Percentiles rank a stretch among this genome's conserved stretches.
These are phyloP conservation scores for Bergia sp. DNA, from an alignment of 92 coral and sea anemone species.

Conservation along the genomic window DNA sequence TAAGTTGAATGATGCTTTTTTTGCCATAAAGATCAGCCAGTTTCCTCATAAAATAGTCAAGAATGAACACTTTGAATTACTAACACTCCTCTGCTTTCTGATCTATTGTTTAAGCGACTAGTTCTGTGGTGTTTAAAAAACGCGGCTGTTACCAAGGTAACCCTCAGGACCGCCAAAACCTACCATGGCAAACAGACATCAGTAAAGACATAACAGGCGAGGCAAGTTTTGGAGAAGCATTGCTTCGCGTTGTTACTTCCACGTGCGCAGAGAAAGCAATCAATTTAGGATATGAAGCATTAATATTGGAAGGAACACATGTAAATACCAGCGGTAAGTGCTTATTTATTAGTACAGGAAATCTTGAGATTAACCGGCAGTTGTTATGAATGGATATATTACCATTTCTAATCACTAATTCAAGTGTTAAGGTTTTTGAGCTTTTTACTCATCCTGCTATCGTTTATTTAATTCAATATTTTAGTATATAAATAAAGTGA, in stretches of 20 bases:
- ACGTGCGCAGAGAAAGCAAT: not conserved
- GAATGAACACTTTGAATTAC: too few relatives aligned
- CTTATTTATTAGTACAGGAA: not conserved
- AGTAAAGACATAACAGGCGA: not conserved
- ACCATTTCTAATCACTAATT: too few relatives aligned
- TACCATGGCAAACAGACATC: not conserved
- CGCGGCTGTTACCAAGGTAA: conserved; percentile 4
- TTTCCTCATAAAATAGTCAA: too few relatives aligned
- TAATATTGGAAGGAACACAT: not conserved
- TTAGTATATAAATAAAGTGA: too few relatives aligned
- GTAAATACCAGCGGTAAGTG: not conserved
- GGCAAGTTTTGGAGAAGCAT: not conserved
- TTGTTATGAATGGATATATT: not conserved
- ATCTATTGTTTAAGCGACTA: not conserved
- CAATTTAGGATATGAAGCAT: not conserved
- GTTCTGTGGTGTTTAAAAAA: not conserved
- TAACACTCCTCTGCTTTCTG: not conserved
- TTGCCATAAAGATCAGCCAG: not conserved
- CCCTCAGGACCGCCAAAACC: not conserved
- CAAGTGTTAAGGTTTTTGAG: too few relatives aligned
- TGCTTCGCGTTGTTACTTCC: not conserved
- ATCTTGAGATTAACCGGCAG: not conserved
- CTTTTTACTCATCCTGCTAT: too few relatives aligned
- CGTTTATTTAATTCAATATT: too few relatives aligned
- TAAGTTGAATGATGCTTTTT: not conserved